A percentile compares a stretch with the other conserved stretches of the same genome.
Evolutionary conservation across 2,888 invertebrate species (phyloP).

Genomic region (Heliconius ismenius): DNA sequence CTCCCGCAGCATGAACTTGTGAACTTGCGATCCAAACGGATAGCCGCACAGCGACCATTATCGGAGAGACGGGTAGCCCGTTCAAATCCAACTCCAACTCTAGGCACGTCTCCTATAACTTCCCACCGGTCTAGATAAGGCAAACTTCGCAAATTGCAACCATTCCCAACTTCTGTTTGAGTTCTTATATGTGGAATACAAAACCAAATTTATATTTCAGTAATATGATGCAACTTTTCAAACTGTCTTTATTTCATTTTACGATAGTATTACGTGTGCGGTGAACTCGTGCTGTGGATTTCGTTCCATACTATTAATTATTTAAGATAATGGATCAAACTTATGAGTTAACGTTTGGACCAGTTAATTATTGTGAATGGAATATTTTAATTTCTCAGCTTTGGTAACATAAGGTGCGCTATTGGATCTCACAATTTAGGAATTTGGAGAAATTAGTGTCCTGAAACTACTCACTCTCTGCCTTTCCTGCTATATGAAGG

Average conservation of each 20-base stretch:
- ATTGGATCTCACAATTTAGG: background rate
- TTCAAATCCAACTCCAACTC: conserved; percentile 41
- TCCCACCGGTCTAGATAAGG: conserved; percentile 42
- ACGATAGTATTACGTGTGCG: conserved; percentile 5
- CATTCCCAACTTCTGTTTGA: conserved; percentile 34
- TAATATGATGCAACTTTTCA: conserved; percentile 31
- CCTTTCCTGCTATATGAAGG: background rate
- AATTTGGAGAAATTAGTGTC: background rate
- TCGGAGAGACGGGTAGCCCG: conserved; percentile 39
- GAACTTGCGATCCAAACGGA: conserved; percentile 38
- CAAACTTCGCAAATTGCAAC: conserved; percentile 44
- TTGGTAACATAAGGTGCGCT: no score
- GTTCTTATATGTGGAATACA: conserved; percentile 39
- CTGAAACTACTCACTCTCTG: background rate
- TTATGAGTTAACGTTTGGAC: background rate
- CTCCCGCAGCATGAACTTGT: conserved; percentile 28
- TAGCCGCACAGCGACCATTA: conserved; percentile 43
- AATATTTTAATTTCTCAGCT: background rate
- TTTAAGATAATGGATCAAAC: background rate
- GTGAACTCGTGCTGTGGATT: background rate
- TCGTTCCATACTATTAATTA: background rate
- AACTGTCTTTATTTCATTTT: conserved; percentile 22
- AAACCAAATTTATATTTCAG: conserved; percentile 36
- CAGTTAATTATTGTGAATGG: background rate
- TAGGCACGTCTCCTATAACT: conserved; percentile 46